Evolutionary conservation across 2,888 invertebrate genomes (phyloP), one percentile per base, ranked within the genome.

Genomic region (Julus scanicus): DNA sequence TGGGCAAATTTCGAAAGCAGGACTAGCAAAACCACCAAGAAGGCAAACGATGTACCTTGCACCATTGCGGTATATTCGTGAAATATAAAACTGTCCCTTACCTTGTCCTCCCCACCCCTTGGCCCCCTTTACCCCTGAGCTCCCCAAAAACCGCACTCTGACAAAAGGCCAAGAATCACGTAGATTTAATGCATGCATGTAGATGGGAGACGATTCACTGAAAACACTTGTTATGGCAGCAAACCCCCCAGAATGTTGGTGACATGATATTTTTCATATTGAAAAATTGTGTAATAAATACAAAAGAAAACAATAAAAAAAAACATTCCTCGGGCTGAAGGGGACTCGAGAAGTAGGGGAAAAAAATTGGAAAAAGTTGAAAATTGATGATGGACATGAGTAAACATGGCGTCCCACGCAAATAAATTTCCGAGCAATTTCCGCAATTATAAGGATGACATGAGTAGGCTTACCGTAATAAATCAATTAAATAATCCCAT

Each of bases 261-360:
- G 80, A 80, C 80, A 80, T 13, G 80, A 80, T 80, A 80, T 80
- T 80, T 80, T 80, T 80, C 80, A 80, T 80, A 80, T 80, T 80
- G 80, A 80, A 80, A 80, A 80, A 80, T 80, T 80, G 80, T 80
- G 80, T 80, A 80, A 80, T 80, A 80, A 80, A 80, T 80, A 80
- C 80, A 80, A 80, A 80, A 80, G 37, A 29, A 29, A 71, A n/a
- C 57, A 57, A 15, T 13, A 53, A 57, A 71, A 71, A 71, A 80
- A 80, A 80, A 80, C 80, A 80, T 80, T 80, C 80, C 80, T 80
- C 80, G 20, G 80, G 80, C 80, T 29, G 13, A 37, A 9, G 80
- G 80, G 13, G 80, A 80, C 80, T 71, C 37, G 29, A 37, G 29
- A 2, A 80, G 37, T 37, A 80, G 29, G 6, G 29, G 9, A 37